These are phyloP conservation scores for Platanista minor DNA, from an alignment of 2,113 vertebrate species.

Conservation along the genomic window DNA sequence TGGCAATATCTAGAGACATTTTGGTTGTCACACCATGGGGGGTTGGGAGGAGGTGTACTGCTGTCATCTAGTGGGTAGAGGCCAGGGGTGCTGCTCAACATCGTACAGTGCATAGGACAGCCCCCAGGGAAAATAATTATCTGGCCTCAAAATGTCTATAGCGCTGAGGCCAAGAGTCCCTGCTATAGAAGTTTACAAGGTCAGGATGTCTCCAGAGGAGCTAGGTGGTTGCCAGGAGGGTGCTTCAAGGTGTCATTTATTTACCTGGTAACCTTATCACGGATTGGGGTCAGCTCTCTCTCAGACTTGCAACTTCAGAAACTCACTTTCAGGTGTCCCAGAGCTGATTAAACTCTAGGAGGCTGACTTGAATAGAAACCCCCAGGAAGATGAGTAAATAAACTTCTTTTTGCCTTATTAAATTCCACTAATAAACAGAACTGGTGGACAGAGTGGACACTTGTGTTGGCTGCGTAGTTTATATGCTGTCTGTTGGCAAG, in stretches of 20 bases:
- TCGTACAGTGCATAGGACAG: accelerated
- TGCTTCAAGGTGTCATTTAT: not conserved
- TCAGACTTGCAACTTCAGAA: not conserved
- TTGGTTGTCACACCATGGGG: not conserved
- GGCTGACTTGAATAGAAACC: not conserved
- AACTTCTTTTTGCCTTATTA: not conserved
- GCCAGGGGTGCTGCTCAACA: not conserved
- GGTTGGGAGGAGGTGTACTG: not conserved
- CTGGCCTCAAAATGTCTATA: not conserved
- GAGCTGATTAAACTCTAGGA: not conserved
- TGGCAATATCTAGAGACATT: not conserved
- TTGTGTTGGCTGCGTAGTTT: not conserved
- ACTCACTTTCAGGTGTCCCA: not conserved
- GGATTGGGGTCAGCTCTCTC: not conserved
- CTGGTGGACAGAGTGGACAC: not conserved
- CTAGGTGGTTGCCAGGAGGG: not conserved
- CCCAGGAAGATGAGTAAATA: not conserved
- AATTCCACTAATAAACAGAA: not conserved
- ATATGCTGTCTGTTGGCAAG: not conserved
- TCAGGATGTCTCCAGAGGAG: not conserved
- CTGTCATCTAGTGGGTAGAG: not conserved
- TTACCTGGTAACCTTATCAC: not conserved
- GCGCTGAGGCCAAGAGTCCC: not conserved
- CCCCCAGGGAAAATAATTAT: not conserved
- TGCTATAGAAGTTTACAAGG: not conserved